phyloP scores from a whole-genome alignment of 2,113 vertebrate genomes.

The Forbesichthys agassizii region DNA sequence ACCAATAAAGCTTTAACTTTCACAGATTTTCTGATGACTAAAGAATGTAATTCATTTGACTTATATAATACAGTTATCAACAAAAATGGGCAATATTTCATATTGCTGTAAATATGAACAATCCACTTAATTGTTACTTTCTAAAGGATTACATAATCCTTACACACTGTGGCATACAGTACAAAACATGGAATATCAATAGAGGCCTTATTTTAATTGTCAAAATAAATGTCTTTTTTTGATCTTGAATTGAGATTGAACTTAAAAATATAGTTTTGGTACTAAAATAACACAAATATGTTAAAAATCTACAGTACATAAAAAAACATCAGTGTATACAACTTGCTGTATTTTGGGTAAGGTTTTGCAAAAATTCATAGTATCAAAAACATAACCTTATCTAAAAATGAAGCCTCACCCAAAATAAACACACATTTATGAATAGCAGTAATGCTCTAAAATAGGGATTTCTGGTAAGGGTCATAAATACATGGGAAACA shows the following conservation, averaged over 20 bases:
- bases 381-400: conserved; percentile 42
- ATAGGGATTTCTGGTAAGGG: conserved; percentile 5
- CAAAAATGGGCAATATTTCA: conserved; percentile 44
- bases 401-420: conserved; percentile 34
- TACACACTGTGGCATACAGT: conserved; percentile 43
- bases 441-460: conserved; percentile 33
- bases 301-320: conserved; percentile 24
- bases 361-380: conserved; percentile 37
- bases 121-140: conserved; percentile 21
- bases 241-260: conserved; percentile 20
- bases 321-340: conserved; percentile 36
- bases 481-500: conserved; percentile 19
- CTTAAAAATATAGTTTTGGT: conserved; percentile 20
- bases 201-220: conserved; percentile 33
- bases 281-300: conserved; percentile 31
- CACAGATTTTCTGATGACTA: too few species aligned
- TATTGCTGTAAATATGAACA: conserved; percentile 18
- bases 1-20: too few species aligned
- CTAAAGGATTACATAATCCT: conserved; percentile 23
- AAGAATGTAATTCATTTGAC: background rate
- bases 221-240: conserved; percentile 23
- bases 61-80: conserved; percentile 16
- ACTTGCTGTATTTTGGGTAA: conserved; percentile 24
- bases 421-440: conserved; percentile 26
- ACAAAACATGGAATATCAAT: conserved; percentile 24